Evolutionary conservation across 2,888 invertebrate species (phyloP), one percentile per base, ranked within the genome.

Genomic region (Agrochola lota): DNA sequence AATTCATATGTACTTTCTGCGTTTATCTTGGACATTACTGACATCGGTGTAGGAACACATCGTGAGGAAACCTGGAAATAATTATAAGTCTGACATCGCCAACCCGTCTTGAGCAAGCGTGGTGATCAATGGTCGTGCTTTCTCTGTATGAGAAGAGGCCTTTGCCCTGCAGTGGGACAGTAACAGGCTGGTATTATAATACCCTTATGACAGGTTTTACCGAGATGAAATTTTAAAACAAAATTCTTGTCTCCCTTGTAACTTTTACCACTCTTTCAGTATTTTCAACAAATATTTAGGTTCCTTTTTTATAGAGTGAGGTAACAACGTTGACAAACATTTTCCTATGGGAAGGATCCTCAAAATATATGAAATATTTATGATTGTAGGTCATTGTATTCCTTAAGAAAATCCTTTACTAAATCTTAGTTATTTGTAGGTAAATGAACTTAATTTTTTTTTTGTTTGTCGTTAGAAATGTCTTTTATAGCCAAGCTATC

Each of bases 141-240:
- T n/a, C n/a, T n/a, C n/a, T n/a, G n/a, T n/a, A n/a, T n/a, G n/a
- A n/a, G n/a, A n/a, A n/a, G n/a, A n/a, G n/a, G n/a, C n/a, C n/a
- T n/a, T n/a, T n/a, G n/a, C n/a, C n/a, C n/a, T n/a, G n/a, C n/a
- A n/a, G n/a, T n/a, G n/a, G n/a, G n/a, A n/a, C n/a, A n/a, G n/a
- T n/a, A n/a, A n/a, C n/a, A n/a, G n/a, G n/a, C n/a, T n/a, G n/a
- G n/a, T n/a, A n/a, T n/a, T n/a, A n/a, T n/a, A n/a, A 67, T 67
- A 9, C 66, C 66, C 17, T 43, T 66, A 66, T 67, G 66, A 67
- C 66, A 67, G 1, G 64, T 64, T 17, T 64, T 64, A 1, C 64
- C 64, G 2, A 23, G 15, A 9, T 64, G 64, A 40, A 43, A 64
- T 64, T 43, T 43, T 1, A 4, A 6, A 64, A 64, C 40, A n/a